A percentile compares a stretch with the other conserved stretches of the same genome.
Evolutionary conservation across 2,113 vertebrate genomes (phyloP).

Genomic region (Notiomystis cincta): DNA sequence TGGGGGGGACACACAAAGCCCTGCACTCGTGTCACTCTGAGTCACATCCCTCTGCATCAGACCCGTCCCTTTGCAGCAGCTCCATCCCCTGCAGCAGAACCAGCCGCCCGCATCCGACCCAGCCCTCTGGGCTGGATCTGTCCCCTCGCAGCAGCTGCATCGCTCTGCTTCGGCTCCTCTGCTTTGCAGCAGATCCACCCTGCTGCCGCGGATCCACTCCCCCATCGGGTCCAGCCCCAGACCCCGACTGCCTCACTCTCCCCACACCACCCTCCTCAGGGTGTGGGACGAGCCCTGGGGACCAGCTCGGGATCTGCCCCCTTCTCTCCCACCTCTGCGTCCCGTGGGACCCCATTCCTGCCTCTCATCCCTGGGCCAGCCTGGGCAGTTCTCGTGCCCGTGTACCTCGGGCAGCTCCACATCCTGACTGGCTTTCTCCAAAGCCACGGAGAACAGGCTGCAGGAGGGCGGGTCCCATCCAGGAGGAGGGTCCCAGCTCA

Average conservation of each 20-base stretch:
- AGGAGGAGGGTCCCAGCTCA: not conserved
- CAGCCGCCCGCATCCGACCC: not conserved
- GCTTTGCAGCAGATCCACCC: not conserved
- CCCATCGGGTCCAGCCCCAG: not conserved
- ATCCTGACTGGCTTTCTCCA: accelerated
- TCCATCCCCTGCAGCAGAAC: not conserved
- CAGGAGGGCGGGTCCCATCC: not conserved
- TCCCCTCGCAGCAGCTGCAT: not conserved
- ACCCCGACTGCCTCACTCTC: too few relatives aligned
- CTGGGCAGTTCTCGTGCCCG: not conserved
- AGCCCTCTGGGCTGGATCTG: not conserved
- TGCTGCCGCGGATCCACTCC: accelerated
- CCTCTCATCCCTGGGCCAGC: accelerated
- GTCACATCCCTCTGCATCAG: not conserved
- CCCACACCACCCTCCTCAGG: not conserved
- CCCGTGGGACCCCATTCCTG: not conserved
- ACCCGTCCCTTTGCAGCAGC: not conserved
- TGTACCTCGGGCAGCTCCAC: accelerated
- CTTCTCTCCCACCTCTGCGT: not conserved
- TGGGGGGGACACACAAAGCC: not conserved
- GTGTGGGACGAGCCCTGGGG: accelerated
- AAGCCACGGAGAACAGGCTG: accelerated
- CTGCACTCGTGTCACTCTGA: not conserved
- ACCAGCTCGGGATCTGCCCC: not conserved
- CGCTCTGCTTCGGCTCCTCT: not conserved